phyloP scores from a whole-genome alignment of 1,140 invertebrate species.

The Zaprionus camerounensis region DNA sequence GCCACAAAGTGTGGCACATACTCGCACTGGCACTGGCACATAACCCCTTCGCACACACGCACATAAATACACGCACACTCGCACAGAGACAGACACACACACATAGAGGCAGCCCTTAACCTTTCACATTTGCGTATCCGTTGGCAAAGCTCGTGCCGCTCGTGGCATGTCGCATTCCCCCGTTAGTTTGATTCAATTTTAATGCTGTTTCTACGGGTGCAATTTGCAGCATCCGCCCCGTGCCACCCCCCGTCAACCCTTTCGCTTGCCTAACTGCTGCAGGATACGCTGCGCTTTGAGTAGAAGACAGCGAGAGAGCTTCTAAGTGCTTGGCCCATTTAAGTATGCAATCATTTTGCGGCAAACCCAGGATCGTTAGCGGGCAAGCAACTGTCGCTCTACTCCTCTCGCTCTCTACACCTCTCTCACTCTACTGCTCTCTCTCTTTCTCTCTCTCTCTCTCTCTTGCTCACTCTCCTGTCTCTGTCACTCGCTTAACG shows the following conservation, averaged over 20 bases:
- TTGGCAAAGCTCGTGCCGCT: conserved; percentile 10
- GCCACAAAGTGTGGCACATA: not conserved
- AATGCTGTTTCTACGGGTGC: conserved; percentile 69
- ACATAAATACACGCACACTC: conserved; percentile 40
- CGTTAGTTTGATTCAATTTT: conserved; percentile 80
- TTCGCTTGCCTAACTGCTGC: no score
- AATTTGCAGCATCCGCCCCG: conserved; percentile 56
- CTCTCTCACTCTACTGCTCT: not conserved
- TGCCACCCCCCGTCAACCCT: not conserved
- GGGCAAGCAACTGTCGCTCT: not conserved
- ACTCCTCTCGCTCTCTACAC: not conserved
- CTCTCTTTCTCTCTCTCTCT: not conserved
- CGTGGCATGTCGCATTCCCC: not conserved
- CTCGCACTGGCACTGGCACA: not conserved
- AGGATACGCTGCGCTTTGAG: not conserved
- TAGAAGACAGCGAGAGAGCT: not conserved
- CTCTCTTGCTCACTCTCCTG: not conserved
- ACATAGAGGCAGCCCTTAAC: conserved; percentile 55
- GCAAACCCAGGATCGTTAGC: conserved; percentile 46
- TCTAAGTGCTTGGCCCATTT: conserved; percentile 79
- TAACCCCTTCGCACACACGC: conserved; percentile 39
- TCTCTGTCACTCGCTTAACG: conserved; percentile 13
- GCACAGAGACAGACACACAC: conserved; percentile 50
- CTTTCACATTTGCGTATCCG: conserved; percentile 74
- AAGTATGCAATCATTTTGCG: conserved; percentile 82